These are phyloP conservation scores for Epinotia nisella DNA, from an alignment of 2,888 invertebrate species.

Conservation along the genomic window DNA sequence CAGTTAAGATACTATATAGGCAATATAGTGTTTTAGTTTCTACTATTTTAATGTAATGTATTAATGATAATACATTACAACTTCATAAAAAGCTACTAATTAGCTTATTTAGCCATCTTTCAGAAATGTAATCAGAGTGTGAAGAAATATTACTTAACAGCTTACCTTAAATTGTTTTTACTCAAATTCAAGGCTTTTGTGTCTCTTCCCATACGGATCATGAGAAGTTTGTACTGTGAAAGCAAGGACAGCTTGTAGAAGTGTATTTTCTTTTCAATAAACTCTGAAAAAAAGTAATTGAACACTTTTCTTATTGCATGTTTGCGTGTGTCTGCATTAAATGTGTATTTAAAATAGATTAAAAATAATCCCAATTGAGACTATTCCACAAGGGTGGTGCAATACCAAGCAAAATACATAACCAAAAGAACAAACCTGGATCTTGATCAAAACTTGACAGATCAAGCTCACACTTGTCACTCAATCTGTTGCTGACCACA, in stretches of 20 bases:
- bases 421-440: conserved; percentile 58
- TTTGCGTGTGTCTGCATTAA: neutral
- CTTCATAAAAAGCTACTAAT: too few relatives aligned
- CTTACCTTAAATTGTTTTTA: conserved; percentile 71
- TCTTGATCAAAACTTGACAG: conserved; percentile 72
- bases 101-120: too few relatives aligned
- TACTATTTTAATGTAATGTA: neutral
- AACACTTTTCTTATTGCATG: neutral
- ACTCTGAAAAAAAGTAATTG: conserved; percentile 64
- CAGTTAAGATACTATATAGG: neutral
- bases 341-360: neutral
- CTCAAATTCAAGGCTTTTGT: conserved; percentile 72
- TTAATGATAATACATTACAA: too few relatives aligned
- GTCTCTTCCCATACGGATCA: conserved; percentile 75
- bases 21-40: neutral
- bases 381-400: neutral
- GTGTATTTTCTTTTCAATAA: conserved; percentile 63
- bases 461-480: conserved; percentile 66
- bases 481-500: conserved; percentile 66
- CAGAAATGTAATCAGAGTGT: neutral
- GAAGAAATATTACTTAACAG: conserved; percentile 8
- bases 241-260: conserved; percentile 71
- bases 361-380: too few relatives aligned
- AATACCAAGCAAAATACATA: neutral
- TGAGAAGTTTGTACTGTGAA: conserved; percentile 70